Evolutionary conservation across 2,113 vertebrate species (phyloP).

Genomic region (Addax nasomaculatus): DNA sequence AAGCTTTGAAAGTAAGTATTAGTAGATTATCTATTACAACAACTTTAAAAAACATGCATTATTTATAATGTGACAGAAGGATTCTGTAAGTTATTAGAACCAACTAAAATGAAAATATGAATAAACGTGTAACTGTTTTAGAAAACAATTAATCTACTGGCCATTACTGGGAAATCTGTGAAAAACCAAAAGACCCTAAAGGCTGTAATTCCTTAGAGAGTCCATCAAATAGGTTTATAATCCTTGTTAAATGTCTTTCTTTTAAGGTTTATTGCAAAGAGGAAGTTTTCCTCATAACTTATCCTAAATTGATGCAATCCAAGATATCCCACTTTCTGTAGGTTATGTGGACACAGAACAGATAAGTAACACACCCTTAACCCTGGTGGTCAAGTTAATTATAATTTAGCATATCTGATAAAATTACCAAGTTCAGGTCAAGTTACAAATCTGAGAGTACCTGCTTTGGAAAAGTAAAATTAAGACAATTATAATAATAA

Average conservation of each 20-base stretch:
- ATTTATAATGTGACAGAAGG: neutral
- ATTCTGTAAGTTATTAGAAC: neutral
- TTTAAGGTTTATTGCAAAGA: neutral
- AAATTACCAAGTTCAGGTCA: neutral
- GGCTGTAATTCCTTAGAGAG: neutral
- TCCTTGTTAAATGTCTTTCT: neutral
- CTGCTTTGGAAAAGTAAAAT: conserved; percentile 7
- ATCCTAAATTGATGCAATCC: neutral
- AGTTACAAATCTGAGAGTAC: neutral
- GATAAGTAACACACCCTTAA: neutral
- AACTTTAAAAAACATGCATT: neutral
- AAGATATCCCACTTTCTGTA: neutral
- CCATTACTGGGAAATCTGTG: neutral
- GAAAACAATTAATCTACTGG: neutral
- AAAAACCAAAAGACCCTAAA: neutral
- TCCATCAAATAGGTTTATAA: neutral
- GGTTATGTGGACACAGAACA: neutral
- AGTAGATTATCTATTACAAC: neutral
- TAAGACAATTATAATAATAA: neutral
- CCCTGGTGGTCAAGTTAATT: neutral
- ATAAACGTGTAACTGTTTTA: neutral
- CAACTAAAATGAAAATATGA: conserved; percentile 18
- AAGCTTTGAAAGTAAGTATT: conserved; percentile 8
- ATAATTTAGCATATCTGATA: conserved; percentile 28
- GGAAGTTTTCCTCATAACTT: neutral